phyloP scores from a whole-genome alignment of 2,797 vertebrate species.

The Cyclopterus lumpus region DNA sequence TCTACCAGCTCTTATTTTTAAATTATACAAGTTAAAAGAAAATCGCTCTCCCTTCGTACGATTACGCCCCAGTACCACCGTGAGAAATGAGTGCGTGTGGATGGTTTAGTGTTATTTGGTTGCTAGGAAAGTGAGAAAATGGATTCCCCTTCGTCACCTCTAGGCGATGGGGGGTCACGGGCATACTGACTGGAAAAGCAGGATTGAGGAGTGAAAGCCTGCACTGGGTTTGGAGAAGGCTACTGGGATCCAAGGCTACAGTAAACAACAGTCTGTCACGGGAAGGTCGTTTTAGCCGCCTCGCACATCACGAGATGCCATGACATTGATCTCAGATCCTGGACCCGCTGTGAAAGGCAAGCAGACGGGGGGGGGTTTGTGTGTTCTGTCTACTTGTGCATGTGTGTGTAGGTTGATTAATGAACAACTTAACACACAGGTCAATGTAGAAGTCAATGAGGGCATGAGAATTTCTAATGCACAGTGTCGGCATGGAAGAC shows the following conservation, averaged over 20 bases:
- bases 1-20: neutral
- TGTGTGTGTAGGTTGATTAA: constrained; percentile 4
- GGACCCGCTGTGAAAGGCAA: constrained; percentile 23
- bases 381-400: neutral
- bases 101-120: constrained; percentile 14
- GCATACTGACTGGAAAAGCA: neutral
- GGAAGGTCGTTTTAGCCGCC: constrained; percentile 14
- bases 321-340: neutral
- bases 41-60: neutral
- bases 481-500: neutral
- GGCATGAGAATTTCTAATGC: neutral
- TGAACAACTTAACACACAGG: neutral
- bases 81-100: neutral
- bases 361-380: neutral
- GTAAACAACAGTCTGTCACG: constrained; percentile 42
- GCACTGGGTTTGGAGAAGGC: constrained; percentile 5
- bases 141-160: constrained; percentile 10
- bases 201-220: constrained; percentile 15
- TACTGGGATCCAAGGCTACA: constrained; percentile 37
- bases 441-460: neutral
- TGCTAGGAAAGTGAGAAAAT: constrained; percentile 28
- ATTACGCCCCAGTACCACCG: neutral
- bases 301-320: constrained; percentile 12
- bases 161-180: neutral
- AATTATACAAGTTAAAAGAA: neutral